Evolutionary conservation across 2,797 vertebrate species (phyloP).

Genomic region (Crocidura indochinensis): DNA sequence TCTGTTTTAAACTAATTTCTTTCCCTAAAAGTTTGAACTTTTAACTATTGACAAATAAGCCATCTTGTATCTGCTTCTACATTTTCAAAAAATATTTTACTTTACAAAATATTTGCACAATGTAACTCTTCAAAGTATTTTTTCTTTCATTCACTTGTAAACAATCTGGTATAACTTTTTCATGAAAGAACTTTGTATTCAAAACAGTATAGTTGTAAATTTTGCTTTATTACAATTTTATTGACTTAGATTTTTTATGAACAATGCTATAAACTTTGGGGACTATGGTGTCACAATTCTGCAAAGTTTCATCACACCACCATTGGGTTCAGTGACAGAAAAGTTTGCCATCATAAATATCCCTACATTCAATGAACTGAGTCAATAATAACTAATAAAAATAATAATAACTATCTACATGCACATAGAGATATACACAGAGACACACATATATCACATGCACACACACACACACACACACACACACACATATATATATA

Average conservation of each 20-base stretch:
- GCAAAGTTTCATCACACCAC: too few species aligned
- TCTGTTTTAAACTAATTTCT: neutral
- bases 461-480: too few species aligned
- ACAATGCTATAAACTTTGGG: too few species aligned
- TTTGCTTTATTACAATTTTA: too few species aligned
- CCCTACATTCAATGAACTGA: neutral
- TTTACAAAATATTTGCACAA: neutral
- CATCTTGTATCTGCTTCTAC: neutral
- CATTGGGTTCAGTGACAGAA: too few species aligned
- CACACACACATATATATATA: neutral
- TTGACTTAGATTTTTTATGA: too few species aligned
- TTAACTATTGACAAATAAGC: slow-evolving; percentile 36
- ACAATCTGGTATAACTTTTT: too few species aligned
- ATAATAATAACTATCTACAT: neutral
- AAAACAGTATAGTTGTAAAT: neutral
- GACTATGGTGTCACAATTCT: too few species aligned
- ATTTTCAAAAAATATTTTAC: slow-evolving; percentile 6
- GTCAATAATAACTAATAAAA: neutral
- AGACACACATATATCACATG: neutral
- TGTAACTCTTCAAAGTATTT: neutral
- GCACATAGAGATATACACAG: accelerated
- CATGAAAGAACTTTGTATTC: neutral
- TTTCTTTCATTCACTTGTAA: neutral
- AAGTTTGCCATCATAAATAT: neutral
- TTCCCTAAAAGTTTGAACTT: slow-evolving; percentile 14